These are phyloP conservation scores for Malurus leucopterus DNA, from an alignment of 2,797 vertebrate genomes.

Conservation along the genomic window DNA sequence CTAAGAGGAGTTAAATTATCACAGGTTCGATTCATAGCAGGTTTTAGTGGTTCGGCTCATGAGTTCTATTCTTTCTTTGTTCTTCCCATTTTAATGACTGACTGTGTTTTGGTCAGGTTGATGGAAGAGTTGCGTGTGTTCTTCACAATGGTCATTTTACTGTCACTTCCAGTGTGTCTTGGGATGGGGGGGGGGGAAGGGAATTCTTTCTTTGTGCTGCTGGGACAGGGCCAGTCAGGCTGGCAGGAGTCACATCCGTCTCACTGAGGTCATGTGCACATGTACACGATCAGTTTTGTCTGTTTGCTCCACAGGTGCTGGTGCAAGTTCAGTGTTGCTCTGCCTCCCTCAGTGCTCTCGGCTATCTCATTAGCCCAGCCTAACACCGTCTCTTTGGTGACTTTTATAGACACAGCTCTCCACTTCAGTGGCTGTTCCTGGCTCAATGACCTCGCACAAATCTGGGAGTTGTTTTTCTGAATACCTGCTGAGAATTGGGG, in stretches of 20 bases:
- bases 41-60: neutral
- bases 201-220: neutral
- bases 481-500: neutral
- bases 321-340: neutral
- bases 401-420: neutral
- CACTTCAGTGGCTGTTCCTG: neutral
- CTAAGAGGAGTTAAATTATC: neutral
- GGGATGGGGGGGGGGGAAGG: fast-evolving
- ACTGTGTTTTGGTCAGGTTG: neutral
- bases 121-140: neutral
- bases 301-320: neutral
- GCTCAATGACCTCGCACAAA: neutral
- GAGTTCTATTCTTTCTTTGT: neutral
- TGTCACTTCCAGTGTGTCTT: neutral
- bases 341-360: fast-evolving
- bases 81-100: neutral
- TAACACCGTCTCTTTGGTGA: neutral
- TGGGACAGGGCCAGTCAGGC: fast-evolving
- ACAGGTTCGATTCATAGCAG: neutral
- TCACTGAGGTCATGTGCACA: neutral
- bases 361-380: neutral
- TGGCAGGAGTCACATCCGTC: neutral
- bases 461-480: neutral
- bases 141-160: neutral
- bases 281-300: neutral